Evolutionary conservation across 2,797 vertebrate genomes (phyloP).

Genomic region (Clarias fuscus): DNA sequence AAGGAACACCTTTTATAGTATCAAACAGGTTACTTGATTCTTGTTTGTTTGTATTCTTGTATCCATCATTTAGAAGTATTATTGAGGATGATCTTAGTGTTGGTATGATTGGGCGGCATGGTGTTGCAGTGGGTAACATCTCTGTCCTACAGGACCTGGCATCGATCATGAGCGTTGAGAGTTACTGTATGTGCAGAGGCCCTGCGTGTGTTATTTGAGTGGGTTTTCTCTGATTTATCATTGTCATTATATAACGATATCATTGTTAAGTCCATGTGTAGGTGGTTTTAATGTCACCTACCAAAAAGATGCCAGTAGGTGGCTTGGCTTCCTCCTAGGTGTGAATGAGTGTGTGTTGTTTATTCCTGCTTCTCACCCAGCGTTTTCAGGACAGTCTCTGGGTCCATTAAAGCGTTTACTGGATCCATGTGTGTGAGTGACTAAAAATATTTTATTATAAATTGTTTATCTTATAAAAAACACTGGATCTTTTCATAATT

Average conservation of each 20-base stretch:
- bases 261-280: not conserved
- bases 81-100: not conserved
- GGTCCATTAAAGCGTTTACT: not conserved
- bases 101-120: not conserved
- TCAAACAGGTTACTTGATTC: not conserved
- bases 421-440: not conserved
- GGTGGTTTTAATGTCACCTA: not conserved
- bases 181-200: not conserved
- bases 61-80: not conserved
- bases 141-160: not conserved
- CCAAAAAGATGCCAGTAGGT: not conserved
- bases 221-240: not conserved
- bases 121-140: not conserved
- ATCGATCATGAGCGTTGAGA: not conserved
- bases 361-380: not conserved
- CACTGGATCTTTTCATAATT: not conserved
- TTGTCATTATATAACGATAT: not conserved
- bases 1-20: not conserved
- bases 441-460: not conserved
- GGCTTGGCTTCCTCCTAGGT: not conserved
- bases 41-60: not conserved
- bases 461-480: no score
- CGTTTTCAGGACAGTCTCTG: not conserved
- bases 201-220: not conserved
- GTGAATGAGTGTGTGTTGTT: not conserved